These are phyloP conservation scores for Oxyruncus cristatus DNA, from an alignment of 2,113 vertebrate genomes.

Conservation along the genomic window DNA sequence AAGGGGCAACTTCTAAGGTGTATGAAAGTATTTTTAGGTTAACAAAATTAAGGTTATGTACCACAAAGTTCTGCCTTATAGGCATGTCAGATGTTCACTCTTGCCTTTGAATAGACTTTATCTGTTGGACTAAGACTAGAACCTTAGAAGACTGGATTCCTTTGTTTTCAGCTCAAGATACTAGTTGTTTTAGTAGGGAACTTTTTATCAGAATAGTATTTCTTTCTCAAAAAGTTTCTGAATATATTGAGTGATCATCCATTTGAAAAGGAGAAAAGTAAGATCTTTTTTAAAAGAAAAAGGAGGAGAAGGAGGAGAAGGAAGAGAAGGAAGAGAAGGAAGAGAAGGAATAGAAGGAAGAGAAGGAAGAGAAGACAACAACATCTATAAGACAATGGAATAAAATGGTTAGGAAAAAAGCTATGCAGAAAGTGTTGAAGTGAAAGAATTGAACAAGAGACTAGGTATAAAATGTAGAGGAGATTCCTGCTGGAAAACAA, in stretches of 20 bases:
- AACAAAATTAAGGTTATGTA: not conserved
- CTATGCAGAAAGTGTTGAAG: not conserved
- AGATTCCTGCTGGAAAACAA: not conserved
- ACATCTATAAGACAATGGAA: not conserved
- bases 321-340: too few relatives aligned
- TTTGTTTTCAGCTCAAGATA: not conserved
- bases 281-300: not conserved
- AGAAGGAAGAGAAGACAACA: too few relatives aligned
- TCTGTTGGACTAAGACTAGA: not conserved
- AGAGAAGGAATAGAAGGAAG: too few relatives aligned
- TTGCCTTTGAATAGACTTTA: not conserved
- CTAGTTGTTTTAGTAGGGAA: not conserved
- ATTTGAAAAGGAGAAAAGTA: not conserved
- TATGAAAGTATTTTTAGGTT: not conserved
- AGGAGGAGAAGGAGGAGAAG: not conserved
- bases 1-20: not conserved
- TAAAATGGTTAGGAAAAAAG: not conserved
- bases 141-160: not conserved
- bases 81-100: not conserved
- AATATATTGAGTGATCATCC: not conserved
- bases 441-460: not conserved
- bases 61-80: not conserved
- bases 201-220: not conserved
- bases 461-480: not conserved
- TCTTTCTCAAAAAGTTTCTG: not conserved